Percentiles rank a stretch among this genome's conserved stretches.
These are phyloP conservation scores for Calidris pugnax DNA, from an alignment of 2,113 vertebrate genomes.

Conservation along the genomic window DNA sequence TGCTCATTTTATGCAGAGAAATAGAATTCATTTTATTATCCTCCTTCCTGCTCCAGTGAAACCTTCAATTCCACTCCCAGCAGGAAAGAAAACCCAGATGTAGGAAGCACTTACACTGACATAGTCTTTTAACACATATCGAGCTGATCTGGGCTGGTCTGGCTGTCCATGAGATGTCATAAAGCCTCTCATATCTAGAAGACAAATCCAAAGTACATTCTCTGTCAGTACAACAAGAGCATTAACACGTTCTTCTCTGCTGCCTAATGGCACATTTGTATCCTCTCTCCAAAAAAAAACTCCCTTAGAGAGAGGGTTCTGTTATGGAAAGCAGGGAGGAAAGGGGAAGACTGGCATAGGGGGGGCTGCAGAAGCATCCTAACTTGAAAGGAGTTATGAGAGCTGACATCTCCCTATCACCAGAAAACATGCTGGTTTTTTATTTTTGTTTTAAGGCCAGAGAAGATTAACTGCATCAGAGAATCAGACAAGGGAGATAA, in stretches of 20 bases:
- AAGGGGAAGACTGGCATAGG: neutral
- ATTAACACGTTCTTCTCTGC: neutral
- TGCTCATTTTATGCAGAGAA: neutral
- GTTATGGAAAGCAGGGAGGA: neutral
- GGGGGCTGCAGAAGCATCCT: neutral
- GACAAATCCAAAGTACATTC: neutral
- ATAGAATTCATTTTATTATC: neutral
- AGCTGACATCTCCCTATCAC: neutral
- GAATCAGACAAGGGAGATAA: neutral
- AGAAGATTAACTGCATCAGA: neutral
- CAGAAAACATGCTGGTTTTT: neutral
- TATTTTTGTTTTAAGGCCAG: neutral
- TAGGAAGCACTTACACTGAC: conserved; percentile 79
- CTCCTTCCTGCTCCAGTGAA: neutral
- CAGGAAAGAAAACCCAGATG: neutral
- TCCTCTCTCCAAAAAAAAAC: neutral
- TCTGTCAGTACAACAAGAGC: neutral
- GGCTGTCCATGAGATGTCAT: conserved; percentile 96
- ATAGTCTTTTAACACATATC: conserved; percentile 94
- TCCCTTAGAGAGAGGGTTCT: neutral
- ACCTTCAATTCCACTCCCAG: neutral
- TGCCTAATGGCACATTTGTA: neutral
- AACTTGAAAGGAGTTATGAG: neutral
- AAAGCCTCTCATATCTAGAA: conserved; percentile 92
- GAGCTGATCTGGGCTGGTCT: conserved; percentile 91